Percentiles rank a stretch among this genome's conserved stretches.
Evolutionary conservation across 2,113 vertebrate species (phyloP).

Genomic region (Nestor notabilis): DNA sequence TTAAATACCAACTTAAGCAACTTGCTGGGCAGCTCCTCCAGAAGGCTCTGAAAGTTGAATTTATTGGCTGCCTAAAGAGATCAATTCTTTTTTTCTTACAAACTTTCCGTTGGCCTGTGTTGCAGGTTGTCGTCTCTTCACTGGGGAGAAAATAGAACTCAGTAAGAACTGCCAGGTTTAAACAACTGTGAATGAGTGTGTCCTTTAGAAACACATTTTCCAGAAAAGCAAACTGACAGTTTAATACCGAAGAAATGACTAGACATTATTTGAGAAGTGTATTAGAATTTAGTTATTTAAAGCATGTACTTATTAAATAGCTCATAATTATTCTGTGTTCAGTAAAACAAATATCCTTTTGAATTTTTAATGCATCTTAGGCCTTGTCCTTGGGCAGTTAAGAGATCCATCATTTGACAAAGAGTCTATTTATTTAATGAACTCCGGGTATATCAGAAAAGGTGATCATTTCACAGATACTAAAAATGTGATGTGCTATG

Average conservation of each 20-base stretch:
- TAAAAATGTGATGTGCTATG: neutral
- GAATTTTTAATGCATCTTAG: neutral
- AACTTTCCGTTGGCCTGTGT: neutral
- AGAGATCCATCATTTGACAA: neutral
- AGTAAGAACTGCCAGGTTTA: neutral
- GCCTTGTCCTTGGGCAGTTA: neutral
- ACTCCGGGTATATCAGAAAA: neutral
- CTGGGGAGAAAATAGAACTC: neutral
- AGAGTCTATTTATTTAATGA: neutral
- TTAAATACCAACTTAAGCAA: neutral
- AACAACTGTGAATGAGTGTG: neutral
- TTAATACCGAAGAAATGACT: neutral
- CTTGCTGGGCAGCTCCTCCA: neutral
- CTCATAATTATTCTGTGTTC: neutral
- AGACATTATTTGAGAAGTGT: neutral
- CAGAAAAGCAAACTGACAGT: neutral
- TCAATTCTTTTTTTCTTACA: fast-evolving
- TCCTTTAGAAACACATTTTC: neutral
- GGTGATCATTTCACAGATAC: neutral
- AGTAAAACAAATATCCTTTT: neutral
- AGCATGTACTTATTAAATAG: neutral
- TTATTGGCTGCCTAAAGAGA: neutral
- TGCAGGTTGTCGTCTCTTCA: neutral
- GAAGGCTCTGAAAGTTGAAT: neutral
- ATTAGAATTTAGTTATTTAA: neutral